Base-by-base conservation (phyloP, 2,888 invertebrate genomes). In the Taphrorychus bicolor region DNA sequence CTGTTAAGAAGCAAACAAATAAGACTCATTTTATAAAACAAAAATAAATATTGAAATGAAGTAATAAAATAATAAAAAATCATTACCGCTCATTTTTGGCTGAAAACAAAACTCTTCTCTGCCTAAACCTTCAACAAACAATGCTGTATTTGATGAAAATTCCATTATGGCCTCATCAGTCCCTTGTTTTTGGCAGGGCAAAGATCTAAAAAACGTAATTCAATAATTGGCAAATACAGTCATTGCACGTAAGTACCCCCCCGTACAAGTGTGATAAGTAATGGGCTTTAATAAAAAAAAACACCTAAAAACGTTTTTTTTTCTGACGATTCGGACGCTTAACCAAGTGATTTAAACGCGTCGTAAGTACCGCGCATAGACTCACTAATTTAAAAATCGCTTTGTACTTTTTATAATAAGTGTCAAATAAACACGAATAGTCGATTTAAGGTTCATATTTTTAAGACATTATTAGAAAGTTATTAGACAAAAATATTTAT, bases 371-470 rank as follows among this genome's bases (percentile, higher is more conserved):
- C 68, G 68, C 66, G 68, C 59, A 58, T 59, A 53, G 63, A 71
- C 71, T 62, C 62, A 69, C 23, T 48, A 64, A 41, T 52, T 58
- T 53, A 62, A 66, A 69, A 58, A 52, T 79, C 81, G 82, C 81
- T 82, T 82, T 81, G 79, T 82, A 82, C 81, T 81, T 82, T 82
- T 82, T 82, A 81, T 81, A 82, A 80, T 75, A 74, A 74, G 73
- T 74, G 74, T 75, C 72, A 71, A 73, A 71, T 73, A 65, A 66
- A 66, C 73, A 70, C 72, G 69, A 78, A 73, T 79, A 79, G 78
- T 75, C 78, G 78, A 80, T 72, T 71, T 78, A 74, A 79, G 77
- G 79, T 80, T 81, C 78, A 79, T 81, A 81, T 81, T 81, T 82
- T 78, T 81, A 81, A 81, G 80, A 76, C 73, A 74, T 70, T 70